Conservation (phyloP, 1,140 invertebrate genomes). For the Acromyrmex heyeri region DNA sequence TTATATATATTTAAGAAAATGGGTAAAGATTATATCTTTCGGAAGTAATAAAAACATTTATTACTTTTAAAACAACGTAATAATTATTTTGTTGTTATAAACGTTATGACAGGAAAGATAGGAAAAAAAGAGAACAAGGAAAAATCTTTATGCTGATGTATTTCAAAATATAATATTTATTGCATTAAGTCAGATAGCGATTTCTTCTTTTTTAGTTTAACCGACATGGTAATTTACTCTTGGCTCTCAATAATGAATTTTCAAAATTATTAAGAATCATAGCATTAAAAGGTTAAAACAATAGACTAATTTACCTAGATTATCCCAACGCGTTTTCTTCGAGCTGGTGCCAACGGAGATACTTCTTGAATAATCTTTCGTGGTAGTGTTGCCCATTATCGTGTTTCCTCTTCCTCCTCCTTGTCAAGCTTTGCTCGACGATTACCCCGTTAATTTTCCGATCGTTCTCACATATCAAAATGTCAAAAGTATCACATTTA, state of each 20-base stretch:
- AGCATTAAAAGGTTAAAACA: neutral
- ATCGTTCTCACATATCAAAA: constrained; percentile 19
- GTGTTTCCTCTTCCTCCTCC: constrained; percentile 43
- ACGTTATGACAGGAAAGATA: too few species aligned
- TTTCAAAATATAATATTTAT: too few species aligned
- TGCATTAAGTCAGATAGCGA: too few species aligned
- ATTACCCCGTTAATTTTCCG: constrained; percentile 57
- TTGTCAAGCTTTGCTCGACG: constrained; percentile 64
- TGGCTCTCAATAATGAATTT: neutral
- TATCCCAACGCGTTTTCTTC: constrained; percentile 82
- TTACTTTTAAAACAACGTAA: neutral
- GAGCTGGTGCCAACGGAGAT: constrained; percentile 67
- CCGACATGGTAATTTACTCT: neutral
- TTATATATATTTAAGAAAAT: constrained; percentile 1
- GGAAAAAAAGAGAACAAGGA: too few species aligned
- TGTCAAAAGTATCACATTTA: constrained; percentile 60
- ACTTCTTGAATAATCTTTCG: constrained; percentile 79
- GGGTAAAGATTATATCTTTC: neutral
- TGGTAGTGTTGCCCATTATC: constrained; percentile 83
- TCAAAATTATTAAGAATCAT: neutral
- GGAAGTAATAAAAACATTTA: neutral
- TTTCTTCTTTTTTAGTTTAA: too few species aligned
- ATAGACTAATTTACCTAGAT: constrained; percentile 80
- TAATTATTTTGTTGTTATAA: too few species aligned
- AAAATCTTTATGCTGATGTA: too few species aligned